Base-by-base conservation (phyloP, 2,888 invertebrate species). In the Arctia plantaginis region DNA sequence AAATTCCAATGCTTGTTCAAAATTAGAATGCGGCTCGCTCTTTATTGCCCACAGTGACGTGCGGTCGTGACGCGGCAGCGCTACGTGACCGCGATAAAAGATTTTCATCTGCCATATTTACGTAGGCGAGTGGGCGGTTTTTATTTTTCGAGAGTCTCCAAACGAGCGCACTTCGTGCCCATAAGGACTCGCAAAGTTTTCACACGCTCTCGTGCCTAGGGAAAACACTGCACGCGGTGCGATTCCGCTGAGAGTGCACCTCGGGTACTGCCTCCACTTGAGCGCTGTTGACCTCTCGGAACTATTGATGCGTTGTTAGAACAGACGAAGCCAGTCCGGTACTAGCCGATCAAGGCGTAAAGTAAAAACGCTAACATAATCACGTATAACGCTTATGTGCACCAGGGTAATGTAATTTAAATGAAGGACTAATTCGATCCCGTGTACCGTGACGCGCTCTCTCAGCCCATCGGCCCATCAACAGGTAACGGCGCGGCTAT, bases 51-150 rank as follows among this genome's bases (percentile, higher is more conserved):
- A 88, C 93, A 94, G 94, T 95, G 95, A 95, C 93, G 93, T 88
- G 93, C 94, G 93, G 89, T 95, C 95, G 95, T 95, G 95, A 95
- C 94, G 94, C 92, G 86, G 91, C 93, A 89, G 90, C 88, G 92
- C 92, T 95, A 95, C 95, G 95, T 95, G 95, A 95, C 95, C 93
- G 92, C 92, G 95, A 95, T 95, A 95, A 95, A 95, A 95, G 95
- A 95, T 95, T 94, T 95, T 93, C 95, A 95, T 95, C 95, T 95
- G 93, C 94, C 93, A 94, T 95, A 95, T 95, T 95, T 95, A 95
- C 95, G 93, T 92, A 88, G 93, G 90, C 89, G 93, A 95, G 95
- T 95, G 95, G 95, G 95, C 93, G 95, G 95, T 94, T 95, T 95
- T 95, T 94, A 93, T 94, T 89, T 93, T 94, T 94, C 90, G 90